Conservation (phyloP, 2,888 invertebrate species). For the Zygothrica quintamaculata region DNA sequence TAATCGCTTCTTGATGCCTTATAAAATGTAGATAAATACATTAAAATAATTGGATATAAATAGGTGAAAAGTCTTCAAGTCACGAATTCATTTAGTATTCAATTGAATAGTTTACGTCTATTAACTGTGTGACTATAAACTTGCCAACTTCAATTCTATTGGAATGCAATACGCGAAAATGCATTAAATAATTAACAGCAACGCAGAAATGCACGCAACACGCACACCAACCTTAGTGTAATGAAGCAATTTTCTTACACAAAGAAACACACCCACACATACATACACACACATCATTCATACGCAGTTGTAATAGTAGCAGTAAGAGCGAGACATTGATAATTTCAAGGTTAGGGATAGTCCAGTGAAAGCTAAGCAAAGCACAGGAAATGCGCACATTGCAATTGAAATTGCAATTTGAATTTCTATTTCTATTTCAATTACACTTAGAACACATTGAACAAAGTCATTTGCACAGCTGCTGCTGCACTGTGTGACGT, state of each 20-base stretch:
- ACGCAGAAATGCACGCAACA: constrained; percentile 23
- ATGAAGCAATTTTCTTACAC: constrained; percentile 33
- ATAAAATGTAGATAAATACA: background rate
- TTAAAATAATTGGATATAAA: constrained; percentile 8
- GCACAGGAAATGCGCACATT: constrained; percentile 26
- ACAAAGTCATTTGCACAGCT: background rate
- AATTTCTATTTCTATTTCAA: constrained; percentile 18
- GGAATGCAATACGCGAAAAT: constrained; percentile 18
- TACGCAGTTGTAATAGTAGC: background rate
- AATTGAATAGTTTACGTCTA: constrained; percentile 31
- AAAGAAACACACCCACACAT: background rate
- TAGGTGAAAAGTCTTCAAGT: constrained; percentile 25
- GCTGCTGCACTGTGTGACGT: constrained; percentile 38
- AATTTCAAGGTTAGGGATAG: constrained; percentile 40
- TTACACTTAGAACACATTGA: background rate
- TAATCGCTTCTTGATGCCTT: constrained; percentile 21
- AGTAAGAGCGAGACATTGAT: background rate
- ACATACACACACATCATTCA: background rate
- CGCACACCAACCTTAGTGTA: constrained; percentile 5
- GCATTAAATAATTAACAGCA: constrained; percentile 50
- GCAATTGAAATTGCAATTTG: constrained; percentile 32
- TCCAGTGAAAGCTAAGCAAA: constrained; percentile 16
- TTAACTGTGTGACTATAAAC: constrained; percentile 32
- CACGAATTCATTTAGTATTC: constrained; percentile 50
- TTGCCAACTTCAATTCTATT: constrained; percentile 26